These are phyloP conservation scores for Callospermophilus lateralis DNA, from an alignment of 2,113 vertebrate species.

Conservation along the genomic window DNA sequence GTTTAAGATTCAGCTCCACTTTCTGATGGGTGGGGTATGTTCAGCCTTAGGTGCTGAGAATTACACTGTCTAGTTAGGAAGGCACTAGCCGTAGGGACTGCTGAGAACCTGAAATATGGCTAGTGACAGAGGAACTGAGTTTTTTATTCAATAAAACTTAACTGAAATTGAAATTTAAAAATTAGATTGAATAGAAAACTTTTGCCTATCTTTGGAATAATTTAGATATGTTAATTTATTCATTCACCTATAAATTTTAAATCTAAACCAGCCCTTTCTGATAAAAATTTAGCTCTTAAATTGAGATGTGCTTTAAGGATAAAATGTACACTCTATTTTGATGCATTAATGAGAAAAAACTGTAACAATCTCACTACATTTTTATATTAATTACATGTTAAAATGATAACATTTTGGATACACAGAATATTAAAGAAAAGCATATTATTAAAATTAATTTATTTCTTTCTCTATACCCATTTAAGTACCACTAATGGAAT, in stretches of 20 bases:
- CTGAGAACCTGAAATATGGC: neutral
- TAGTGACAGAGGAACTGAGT: neutral
- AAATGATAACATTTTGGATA: conserved; percentile 39
- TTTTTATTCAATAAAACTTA: neutral
- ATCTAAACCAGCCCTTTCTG: conserved; percentile 14
- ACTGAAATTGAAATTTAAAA: conserved; percentile 25
- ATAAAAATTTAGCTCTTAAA: conserved; percentile 11
- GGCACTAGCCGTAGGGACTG: neutral
- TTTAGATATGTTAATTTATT: neutral
- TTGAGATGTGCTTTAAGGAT: neutral
- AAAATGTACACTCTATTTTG: conserved; percentile 29
- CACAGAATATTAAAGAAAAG: neutral
- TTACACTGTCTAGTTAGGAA: neutral
- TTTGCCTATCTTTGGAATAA: conserved; percentile 24
- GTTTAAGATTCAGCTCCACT: neutral
- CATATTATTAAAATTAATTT: conserved; percentile 8
- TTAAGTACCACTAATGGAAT: neutral
- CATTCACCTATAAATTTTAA: conserved; percentile 35
- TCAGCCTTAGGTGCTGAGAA: neutral
- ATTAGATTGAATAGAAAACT: conserved; percentile 27
- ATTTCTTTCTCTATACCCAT: conserved; percentile 35
- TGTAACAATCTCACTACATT: neutral
- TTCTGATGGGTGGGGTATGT: neutral
- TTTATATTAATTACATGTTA: neutral
- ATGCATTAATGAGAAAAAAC: conserved; percentile 4